Evolutionary conservation across 2,888 invertebrate species (phyloP).

Genomic region (Baccha elongata): DNA sequence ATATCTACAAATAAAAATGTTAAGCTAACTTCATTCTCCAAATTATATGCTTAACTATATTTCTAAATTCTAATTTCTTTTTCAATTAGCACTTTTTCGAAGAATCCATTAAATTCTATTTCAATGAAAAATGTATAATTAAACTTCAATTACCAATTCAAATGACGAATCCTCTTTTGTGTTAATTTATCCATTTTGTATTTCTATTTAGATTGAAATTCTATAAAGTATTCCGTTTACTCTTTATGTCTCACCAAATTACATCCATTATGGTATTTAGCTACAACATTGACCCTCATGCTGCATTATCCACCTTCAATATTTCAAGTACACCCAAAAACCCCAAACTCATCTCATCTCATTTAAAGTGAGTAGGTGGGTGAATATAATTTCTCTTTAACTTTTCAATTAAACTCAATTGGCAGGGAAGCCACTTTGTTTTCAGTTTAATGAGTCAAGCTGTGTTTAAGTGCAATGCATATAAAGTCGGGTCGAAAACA

Average conservation of each 20-base stretch:
- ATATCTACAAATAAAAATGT: too few relatives aligned
- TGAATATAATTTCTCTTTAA: conserved; percentile 15
- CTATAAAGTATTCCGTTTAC: background rate
- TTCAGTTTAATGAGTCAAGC: conserved; percentile 27
- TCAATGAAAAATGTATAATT: too few relatives aligned
- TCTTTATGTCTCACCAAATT: background rate
- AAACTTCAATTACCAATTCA: conserved; percentile 1
- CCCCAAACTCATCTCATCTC: background rate
- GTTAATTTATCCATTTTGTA: background rate
- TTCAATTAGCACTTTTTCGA: too few relatives aligned
- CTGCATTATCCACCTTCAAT: too few relatives aligned
- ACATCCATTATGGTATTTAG: background rate
- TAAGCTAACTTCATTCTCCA: too few relatives aligned
- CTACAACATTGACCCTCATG: background rate
- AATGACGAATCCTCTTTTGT: background rate
- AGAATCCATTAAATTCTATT: too few relatives aligned
- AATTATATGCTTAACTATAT: too few relatives aligned
- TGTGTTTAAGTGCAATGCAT: conserved; percentile 15
- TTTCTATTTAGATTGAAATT: background rate
- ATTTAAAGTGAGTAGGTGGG: background rate
- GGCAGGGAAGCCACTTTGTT: conserved; percentile 31
- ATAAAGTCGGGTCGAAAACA: background rate
- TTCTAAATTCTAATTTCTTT: too few relatives aligned
- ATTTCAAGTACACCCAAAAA: too few relatives aligned
- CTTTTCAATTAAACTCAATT: conserved; percentile 39